Base-by-base conservation (phyloP, 2,797 vertebrate species). In the Microctenopoma steveboyesi region DNA sequence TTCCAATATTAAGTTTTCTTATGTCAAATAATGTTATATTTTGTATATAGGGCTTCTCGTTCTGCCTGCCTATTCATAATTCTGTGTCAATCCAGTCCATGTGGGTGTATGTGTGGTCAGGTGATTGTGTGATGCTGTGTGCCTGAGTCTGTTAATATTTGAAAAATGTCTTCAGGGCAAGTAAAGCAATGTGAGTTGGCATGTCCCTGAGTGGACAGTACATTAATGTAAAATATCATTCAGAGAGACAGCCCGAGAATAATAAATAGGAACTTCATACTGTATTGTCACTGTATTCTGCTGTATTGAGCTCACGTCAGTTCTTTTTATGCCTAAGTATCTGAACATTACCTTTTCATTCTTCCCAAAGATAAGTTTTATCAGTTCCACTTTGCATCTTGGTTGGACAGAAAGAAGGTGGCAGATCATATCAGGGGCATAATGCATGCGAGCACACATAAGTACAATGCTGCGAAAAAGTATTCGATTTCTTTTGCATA, bases 71-170 rank as follows among this genome's bases (percentile, higher is more conserved):
- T 67, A 14, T 49, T 59, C 52, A 45, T 63, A 45, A 22, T 40
- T 62, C 18, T 43, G 45, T 65, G 46, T 66, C 52, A 63, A n/a
- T 66, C 49, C 63, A 47, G 56, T 45, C 42, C 18, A 27, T 25
- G 15, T 28, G 46, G 35, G 12, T 5, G 39, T 7, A 13, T 6
- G 7, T 16, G 42, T 72, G 66, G 33, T 8, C 37, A 22, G 28
- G 43, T 66, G 22, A 39, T n/a, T 45, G n/a, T 72, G 46, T 50
- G 61, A 16, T 64, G n/a, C 25, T 8, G 16, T 73, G 57, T 4
- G 14, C 35, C 11, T 3, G 40, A 51, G 35, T 57, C 35, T 66
- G 52, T 78, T 82, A 81, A 76, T 82, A 82, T 82, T 76, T 78
- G 64, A 78, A 74, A 80, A 68, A 73, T 64, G 43, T 82, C 74